phyloP scores from a whole-genome alignment of 2,888 invertebrate genomes.

The Sinohyriopsis cumingii region DNA sequence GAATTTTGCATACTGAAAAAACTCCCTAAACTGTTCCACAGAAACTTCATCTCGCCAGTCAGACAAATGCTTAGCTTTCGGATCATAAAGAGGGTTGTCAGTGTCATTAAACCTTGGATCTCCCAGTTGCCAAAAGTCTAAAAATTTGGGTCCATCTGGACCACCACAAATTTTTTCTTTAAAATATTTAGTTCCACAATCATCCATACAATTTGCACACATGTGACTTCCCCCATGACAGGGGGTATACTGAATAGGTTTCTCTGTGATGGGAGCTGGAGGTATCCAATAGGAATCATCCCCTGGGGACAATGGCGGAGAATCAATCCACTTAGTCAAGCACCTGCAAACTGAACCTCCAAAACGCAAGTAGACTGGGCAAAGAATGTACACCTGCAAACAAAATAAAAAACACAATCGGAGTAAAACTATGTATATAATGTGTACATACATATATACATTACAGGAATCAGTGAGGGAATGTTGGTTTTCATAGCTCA shows the following conservation, averaged over 20 bases:
- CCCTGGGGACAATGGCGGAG: conserved; percentile 29
- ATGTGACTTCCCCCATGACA: conserved; percentile 19
- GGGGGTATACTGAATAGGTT: conserved; percentile 7
- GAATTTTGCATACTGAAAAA: conserved; percentile 42
- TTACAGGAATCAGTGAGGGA: not conserved
- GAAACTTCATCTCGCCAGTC: conserved; percentile 48
- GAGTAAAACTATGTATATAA: not conserved
- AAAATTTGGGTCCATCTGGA: conserved; percentile 35
- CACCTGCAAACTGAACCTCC: conserved; percentile 56
- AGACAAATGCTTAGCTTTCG: conserved; percentile 24
- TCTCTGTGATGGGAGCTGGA: conserved; percentile 22
- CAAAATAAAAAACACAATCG: not conserved
- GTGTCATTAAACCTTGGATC: conserved; percentile 53
- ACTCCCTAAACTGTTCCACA: conserved; percentile 39
- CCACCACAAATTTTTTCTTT: conserved; percentile 45
- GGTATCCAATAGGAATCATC: conserved; percentile 54
- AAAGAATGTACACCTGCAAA: conserved; percentile 56
- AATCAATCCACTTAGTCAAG: conserved; percentile 53
- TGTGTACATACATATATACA: not conserved
- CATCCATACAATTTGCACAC: conserved; percentile 42
- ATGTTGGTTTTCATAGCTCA: too few relatives aligned
- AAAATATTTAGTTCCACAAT: conserved; percentile 41
- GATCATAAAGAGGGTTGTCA: conserved; percentile 53
- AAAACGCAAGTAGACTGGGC: conserved; percentile 56
- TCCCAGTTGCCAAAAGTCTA: conserved; percentile 47